Evolutionary conservation across 2,797 vertebrate species (phyloP).

Genomic region (Zenarchopterus dispar): DNA sequence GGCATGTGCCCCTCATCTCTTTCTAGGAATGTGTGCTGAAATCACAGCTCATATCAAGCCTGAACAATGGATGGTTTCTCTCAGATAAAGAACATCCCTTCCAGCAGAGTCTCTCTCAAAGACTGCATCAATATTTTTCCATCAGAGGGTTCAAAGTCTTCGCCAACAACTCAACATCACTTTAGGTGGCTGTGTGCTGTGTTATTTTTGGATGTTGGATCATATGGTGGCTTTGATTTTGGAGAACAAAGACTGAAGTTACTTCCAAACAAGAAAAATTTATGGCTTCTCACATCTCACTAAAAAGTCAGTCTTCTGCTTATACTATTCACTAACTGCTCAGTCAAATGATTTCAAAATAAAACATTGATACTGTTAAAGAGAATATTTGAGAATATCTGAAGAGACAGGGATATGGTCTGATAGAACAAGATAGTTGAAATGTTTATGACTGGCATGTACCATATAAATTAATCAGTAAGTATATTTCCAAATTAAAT

Average conservation of each 20-base stretch:
- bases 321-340: no score
- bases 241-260: constrained; percentile 51
- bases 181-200: constrained; percentile 41
- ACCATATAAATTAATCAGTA: no score
- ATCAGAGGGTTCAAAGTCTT: constrained; percentile 31
- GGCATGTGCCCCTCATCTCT: constrained; percentile 24
- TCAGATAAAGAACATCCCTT: not conserved
- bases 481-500: no score
- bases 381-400: no score
- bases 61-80: constrained; percentile 6
- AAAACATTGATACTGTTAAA: no score
- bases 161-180: constrained; percentile 27
- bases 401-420: no score
- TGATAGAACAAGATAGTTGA: no score
- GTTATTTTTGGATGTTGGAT: constrained; percentile 56
- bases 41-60: constrained; percentile 18
- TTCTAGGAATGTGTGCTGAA: constrained; percentile 39
- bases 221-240: constrained; percentile 47
- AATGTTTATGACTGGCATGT: no score
- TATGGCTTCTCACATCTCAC: constrained; percentile 4
- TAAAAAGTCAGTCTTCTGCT: no score
- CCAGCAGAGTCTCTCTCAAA: constrained; percentile 52
- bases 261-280: constrained; percentile 21
- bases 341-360: no score
- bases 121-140: constrained; percentile 65